Base-by-base conservation (phyloP, 1,140 invertebrate genomes). In the Lasioglossum baleicum region DNA sequence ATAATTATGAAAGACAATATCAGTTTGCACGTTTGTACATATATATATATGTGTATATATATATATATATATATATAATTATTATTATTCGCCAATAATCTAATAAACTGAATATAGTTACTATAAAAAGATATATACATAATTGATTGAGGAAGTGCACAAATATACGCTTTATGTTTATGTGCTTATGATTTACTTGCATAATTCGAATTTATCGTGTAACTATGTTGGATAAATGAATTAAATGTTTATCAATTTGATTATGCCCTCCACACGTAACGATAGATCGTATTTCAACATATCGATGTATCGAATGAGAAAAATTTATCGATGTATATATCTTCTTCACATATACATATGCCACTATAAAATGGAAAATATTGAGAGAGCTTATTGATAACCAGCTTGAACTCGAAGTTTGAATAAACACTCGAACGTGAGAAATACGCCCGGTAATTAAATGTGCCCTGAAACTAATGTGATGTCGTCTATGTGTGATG, bases 401-500 rank as follows among this genome's bases (percentile, higher is more conserved):
- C n/a, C n/a, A n/a, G n/a, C n/a, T 73, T 79, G 69, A 73, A 35
- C 15, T 73, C 13, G 11, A 42, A 65, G 35, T 82, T 88, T 44
- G 63, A 83, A 73, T 82, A 87, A 88, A 88, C 82, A 72, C 60
- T 83, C 40, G n/a, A 44, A 61, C 8, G 58, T 63, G 42, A 68
- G 42, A 66, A 48, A 70, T 51, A 72, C 44, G 74, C 31, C n/a
- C 53, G 69, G 22, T 58, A 81, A 60, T 83, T 87, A 85, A 88
- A 87, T 87, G 87, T 88, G 73, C 67, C 56, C 77, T 86, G 86
- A 80, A 83, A 89, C 64, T 66, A 76, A 89, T 88, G 86, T 88
- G 71, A 89, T 83, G 88, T 86, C 72, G 82, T 88, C 83, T 87
- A 82, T 85, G 86, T 90, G 92, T 91, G 88, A 94, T 94, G 94